phyloP scores from a whole-genome alignment of 2,113 vertebrate genomes.

The Hiodon alosoides region DNA sequence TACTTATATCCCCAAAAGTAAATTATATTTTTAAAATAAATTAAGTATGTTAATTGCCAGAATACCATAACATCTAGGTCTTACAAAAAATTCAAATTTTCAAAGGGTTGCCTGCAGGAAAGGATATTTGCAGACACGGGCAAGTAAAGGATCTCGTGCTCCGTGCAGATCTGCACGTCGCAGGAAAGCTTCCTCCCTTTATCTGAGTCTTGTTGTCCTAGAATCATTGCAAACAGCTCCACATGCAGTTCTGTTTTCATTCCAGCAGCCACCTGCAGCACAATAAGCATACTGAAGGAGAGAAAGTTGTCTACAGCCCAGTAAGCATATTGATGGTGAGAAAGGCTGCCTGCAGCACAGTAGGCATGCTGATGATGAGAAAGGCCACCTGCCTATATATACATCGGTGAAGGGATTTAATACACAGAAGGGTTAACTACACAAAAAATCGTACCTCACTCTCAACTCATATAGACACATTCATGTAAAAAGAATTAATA shows the following conservation, averaged over 20 bases:
- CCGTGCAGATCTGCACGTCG: slow-evolving; percentile 72
- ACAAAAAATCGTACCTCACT: no score
- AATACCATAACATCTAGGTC: no score
- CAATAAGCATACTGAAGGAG: not conserved
- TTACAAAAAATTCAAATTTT: no score
- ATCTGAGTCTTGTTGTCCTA: slow-evolving; percentile 39
- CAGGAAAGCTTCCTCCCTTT: slow-evolving; percentile 55
- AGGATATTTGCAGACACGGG: slow-evolving; percentile 87
- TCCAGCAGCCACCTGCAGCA: slow-evolving; percentile 76
- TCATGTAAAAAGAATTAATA: slow-evolving; percentile 3
- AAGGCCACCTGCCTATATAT: no score
- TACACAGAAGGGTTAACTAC: no score
- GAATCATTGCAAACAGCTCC: slow-evolving; percentile 67
- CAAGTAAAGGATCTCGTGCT: slow-evolving; percentile 71
- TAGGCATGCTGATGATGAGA: not conserved
- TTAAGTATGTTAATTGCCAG: not conserved
- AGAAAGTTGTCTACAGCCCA: not conserved
- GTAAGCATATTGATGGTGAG: not conserved
- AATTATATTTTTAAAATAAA: not conserved
- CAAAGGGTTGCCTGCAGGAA: not conserved
- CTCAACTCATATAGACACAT: no score
- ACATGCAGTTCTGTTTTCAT: slow-evolving; percentile 70
- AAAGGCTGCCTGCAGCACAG: not conserved
- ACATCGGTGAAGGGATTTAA: no score
- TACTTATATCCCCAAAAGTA: not conserved